Evolutionary conservation across 2,113 vertebrate species (phyloP).

Genomic region (Macroglossus sobrinus): DNA sequence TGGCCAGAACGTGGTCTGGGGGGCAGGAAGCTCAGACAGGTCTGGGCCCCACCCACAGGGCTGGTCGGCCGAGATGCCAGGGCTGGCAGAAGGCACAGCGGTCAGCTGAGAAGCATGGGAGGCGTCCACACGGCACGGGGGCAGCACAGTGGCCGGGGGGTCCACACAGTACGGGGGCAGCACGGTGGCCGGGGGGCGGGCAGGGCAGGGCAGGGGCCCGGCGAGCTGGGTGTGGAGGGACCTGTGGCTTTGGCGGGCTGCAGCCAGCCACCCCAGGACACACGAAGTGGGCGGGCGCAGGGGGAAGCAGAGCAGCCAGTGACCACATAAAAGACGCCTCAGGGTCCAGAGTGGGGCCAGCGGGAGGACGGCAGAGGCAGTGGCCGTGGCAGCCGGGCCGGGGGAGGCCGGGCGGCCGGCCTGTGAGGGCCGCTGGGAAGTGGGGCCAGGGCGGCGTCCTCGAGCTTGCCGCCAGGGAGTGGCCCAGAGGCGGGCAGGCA

Average conservation of each 20-base stretch:
- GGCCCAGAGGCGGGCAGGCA: background rate
- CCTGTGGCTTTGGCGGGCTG: no score
- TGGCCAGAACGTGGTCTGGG: background rate
- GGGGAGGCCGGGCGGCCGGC: background rate
- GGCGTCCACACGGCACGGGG: background rate
- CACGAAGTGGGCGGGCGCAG: background rate
- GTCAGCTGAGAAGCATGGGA: background rate
- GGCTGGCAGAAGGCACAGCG: background rate
- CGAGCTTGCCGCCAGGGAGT: background rate
- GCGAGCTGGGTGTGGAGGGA: background rate
- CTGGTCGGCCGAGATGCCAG: background rate
- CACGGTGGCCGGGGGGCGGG: no score
- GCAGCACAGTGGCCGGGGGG: no score
- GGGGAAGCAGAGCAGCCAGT: background rate
- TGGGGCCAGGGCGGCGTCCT: background rate
- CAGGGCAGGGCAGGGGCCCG: background rate
- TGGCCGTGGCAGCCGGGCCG: background rate
- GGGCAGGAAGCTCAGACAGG: no score
- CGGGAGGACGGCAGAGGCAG: rapidly evolving
- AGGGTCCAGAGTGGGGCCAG: background rate
- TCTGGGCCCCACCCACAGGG: background rate
- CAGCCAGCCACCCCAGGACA: background rate
- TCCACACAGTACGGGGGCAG: no score
- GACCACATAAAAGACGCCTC: background rate
- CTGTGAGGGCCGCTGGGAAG: background rate